Base-by-base conservation (phyloP, 2,797 vertebrate species). In the Glyptemys insculpta region DNA sequence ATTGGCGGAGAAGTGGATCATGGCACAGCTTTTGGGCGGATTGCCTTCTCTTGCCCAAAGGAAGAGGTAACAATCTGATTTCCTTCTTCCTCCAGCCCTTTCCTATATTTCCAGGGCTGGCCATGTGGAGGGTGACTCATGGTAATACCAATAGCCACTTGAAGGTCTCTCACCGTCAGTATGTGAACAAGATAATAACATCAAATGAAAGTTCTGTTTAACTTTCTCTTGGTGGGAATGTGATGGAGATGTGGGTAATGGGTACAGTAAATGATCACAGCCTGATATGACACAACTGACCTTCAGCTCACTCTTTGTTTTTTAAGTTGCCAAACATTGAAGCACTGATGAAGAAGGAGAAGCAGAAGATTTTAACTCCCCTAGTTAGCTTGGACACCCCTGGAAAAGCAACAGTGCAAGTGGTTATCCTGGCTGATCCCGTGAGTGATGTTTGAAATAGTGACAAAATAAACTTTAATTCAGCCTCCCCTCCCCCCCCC, bases 351-450 rank as follows among this genome's bases (percentile, higher is more conserved):
- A 99, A 98, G 97, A 99, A 98, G 84, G 99, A 99, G 95, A 98
- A 99, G 8, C 99, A 99, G 95, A 99, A 98, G 83, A 99, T 99
- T 88, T 95, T 99, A 87, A 99, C 98, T 0, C 99, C 99, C 1
- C 97, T 99, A 19, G 99, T 99, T 95, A 99, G 99, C 94, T 97
- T 99, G 97, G 99, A 99, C 86, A 99, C 99, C 0, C 99, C 99
- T 4, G 99, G 99, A 89, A 99, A 99, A 97, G 99, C 99, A 52
- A 99, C 99, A 0, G 99, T 99, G 10, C 99, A 99, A 94, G 99
- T 99, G 86, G 98, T 99, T 54, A 99, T 99, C 96, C 97, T 99
- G 98, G 99, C 99, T 1, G 99, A 99, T 97, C 99, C 99, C 29
- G 99, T 99, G 96, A 99, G 99, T 98, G 31, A 53, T 1, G 1